These are phyloP conservation scores for Megalopta genalis DNA, from an alignment of 1,140 invertebrate genomes.

Conservation along the genomic window DNA sequence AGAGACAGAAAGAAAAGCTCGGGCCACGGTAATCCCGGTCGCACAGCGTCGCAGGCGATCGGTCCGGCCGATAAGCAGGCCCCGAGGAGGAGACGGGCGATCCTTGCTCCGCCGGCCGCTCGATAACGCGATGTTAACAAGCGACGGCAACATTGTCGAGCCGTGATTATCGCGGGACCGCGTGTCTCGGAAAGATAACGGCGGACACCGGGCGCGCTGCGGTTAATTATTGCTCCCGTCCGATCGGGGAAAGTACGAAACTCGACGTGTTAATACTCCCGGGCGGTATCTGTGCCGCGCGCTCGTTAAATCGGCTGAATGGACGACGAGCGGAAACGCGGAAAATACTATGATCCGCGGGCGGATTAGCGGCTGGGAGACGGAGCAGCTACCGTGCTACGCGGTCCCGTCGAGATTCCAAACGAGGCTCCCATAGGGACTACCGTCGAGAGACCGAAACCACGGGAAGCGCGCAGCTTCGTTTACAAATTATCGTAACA, in stretches of 20 bases:
- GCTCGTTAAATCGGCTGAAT: constrained; percentile 17
- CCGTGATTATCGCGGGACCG: constrained; percentile 73
- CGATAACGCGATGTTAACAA: constrained; percentile 58
- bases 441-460: too few species aligned
- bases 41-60: not conserved
- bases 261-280: constrained; percentile 24
- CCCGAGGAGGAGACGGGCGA: not conserved
- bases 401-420: too few species aligned
- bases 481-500: too few species aligned
- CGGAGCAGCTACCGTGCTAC: not conserved
- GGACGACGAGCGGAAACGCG: constrained; percentile 7
- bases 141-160: constrained; percentile 61
- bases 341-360: constrained; percentile 10
- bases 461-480: too few species aligned
- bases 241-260: constrained; percentile 40
- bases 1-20: not conserved
- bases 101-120: constrained; percentile 1
- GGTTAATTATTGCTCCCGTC: constrained; percentile 47
- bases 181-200: constrained; percentile 74
- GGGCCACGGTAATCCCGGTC: not conserved
- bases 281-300: not conserved
- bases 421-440: too few species aligned
- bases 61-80: not conserved
- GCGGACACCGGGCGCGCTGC: constrained; percentile 58
- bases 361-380: not conserved